A percentile compares a stretch with the other conserved stretches of the same genome.
phyloP scores from a whole-genome alignment of 2,113 vertebrate species.

The Parus major region DNA sequence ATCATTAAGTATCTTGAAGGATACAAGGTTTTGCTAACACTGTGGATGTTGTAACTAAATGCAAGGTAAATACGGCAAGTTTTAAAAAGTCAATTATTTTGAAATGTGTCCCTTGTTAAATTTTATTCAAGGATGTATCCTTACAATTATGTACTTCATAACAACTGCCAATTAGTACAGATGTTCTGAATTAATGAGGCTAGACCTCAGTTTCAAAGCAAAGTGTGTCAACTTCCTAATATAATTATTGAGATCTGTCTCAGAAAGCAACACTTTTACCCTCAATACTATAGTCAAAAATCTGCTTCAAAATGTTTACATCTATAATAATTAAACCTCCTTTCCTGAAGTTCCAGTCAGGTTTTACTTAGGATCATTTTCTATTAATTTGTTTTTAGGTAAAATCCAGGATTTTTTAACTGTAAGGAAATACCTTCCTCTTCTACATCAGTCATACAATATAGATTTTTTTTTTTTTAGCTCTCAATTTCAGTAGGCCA shows the following conservation, averaged over 20 bases:
- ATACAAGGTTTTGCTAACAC: not conserved
- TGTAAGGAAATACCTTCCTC: not conserved
- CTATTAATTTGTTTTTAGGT: not conserved
- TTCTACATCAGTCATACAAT: not conserved
- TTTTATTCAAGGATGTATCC: not conserved
- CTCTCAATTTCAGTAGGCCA: not conserved
- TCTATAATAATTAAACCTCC: not conserved
- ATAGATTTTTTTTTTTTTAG: not conserved
- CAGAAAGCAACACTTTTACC: not conserved
- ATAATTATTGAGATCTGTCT: not conserved
- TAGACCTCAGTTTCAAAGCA: not conserved
- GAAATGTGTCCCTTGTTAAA: not conserved
- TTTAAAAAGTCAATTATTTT: not conserved
- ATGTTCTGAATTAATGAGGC: not conserved
- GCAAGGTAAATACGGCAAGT: not conserved
- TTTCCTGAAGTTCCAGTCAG: not conserved
- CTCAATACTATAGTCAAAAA: not conserved
- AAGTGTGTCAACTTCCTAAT: not conserved
- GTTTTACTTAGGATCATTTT: not conserved
- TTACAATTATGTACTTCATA: not conserved
- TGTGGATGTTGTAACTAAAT: not conserved
- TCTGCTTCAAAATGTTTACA: not conserved
- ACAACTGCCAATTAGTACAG: not conserved
- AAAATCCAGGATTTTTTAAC: not conserved
- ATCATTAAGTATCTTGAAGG: not conserved